Conservation (phyloP, 1,140 invertebrate species). For the Drosophila lowei region DNA sequence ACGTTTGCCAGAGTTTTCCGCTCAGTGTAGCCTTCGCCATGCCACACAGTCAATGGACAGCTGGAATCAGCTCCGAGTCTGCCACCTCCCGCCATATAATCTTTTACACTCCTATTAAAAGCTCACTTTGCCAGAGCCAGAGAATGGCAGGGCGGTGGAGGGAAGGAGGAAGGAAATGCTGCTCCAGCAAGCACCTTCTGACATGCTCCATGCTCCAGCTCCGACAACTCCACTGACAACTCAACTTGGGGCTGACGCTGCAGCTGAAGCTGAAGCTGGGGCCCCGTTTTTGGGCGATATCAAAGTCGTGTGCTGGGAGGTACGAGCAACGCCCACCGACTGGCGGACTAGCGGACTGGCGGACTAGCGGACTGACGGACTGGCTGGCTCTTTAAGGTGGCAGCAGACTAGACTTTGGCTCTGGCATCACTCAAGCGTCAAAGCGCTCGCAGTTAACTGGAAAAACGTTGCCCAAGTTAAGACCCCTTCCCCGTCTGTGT, state of each 20-base stretch:
- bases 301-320: conserved; percentile 65
- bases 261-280: neutral
- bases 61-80: conserved; percentile 64
- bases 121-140: conserved; percentile 55
- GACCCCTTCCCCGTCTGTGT: conserved; percentile 3
- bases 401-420: conserved; percentile 27
- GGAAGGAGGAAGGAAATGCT: neutral
- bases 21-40: conserved; percentile 16
- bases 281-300: conserved; percentile 18
- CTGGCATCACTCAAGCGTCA: conserved; percentile 74
- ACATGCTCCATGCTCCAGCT: conserved; percentile 15
- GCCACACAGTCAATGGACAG: conserved; percentile 48
- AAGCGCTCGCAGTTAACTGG: conserved; percentile 67
- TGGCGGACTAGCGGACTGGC: neutral
- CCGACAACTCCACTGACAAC: conserved; percentile 47
- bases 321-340: conserved; percentile 67
- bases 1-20: neutral
- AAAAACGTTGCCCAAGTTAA: conserved; percentile 69
- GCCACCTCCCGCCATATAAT: conserved; percentile 61
- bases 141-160: conserved; percentile 6
- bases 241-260: conserved; percentile 44
- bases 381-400: conserved; percentile 38
- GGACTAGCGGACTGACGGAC: conserved; percentile 2
- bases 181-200: conserved; percentile 15
- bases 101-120: conserved; percentile 74